phyloP scores from a whole-genome alignment of 2,113 vertebrate genomes.

The Boulengeromyrus knoepffleri region DNA sequence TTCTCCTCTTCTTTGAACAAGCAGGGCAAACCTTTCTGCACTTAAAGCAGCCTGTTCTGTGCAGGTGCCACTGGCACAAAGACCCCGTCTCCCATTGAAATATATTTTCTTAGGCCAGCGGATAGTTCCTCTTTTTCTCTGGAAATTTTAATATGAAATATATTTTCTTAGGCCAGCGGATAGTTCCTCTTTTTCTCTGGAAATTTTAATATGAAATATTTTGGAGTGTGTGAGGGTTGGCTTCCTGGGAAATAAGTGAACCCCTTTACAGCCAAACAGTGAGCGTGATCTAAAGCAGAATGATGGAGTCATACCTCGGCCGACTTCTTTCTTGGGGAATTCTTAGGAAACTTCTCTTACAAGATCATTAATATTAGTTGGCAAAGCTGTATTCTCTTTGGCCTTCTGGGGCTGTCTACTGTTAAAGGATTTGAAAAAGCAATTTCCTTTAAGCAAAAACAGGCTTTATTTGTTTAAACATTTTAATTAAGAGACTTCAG shows the following conservation, averaged over 20 bases:
- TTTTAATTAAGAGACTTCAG: constrained; percentile 24
- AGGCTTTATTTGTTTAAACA: constrained; percentile 15
- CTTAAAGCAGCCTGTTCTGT: neutral
- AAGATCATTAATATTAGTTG: constrained; percentile 20
- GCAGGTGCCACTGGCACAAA: neutral
- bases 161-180: neutral
- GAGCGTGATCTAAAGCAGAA: neutral
- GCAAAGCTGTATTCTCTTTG: constrained; percentile 5
- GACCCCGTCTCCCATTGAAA: neutral
- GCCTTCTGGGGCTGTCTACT: constrained; percentile 6
- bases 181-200: neutral
- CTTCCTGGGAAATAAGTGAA: neutral
- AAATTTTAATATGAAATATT: neutral
- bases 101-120: neutral
- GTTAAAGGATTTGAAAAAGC: constrained; percentile 9
- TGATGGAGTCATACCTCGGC: neutral
- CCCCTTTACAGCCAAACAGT: neutral
- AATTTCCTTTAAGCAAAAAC: constrained; percentile 23
- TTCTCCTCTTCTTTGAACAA: neutral
- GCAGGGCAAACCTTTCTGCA: neutral
- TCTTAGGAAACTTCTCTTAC: constrained; percentile 11
- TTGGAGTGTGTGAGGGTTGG: neutral
- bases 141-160: neutral
- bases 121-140: neutral
- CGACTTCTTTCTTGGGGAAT: neutral